Evolutionary conservation across 1,140 invertebrate species (phyloP), one percentile per base, ranked within the genome.

Genomic region (Planococcus citri): DNA sequence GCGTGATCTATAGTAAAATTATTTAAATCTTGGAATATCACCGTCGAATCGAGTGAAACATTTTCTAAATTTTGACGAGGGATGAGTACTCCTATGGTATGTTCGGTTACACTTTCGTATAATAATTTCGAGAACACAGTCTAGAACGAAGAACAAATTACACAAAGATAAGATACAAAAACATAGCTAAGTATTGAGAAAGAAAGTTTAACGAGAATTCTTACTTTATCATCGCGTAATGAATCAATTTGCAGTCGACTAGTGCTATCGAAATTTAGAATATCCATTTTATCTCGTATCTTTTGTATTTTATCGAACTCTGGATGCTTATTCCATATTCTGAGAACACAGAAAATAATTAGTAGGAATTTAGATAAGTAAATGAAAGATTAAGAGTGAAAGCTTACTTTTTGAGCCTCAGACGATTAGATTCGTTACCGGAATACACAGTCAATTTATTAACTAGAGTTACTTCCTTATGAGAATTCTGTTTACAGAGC

Each of bases 91-190:
- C 60, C 60, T 17, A 64, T 64, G 1, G 17, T 17, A 25, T 64
- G 60, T 64, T 64, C 60, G 6, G 60, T 27, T 6, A 64, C 22
- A 64, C 60, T 21, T 64, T 64, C 60, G 60, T 64, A 64, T 21
- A 24, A 64, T 2, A 64, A 64, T 9, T 64, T 64, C 8, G 22
- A 24, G 20, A 64, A 27, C 10, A 64, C 60, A 3, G 10, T 4
- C 60, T 64, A 27, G 1, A n/a, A n/a, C n/a, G n/a, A n/a, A n/a
- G n/a, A n/a, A n/a, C n/a, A n/a, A n/a, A n/a, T n/a, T n/a, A n/a
- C n/a, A n/a, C 22, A 24, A 64, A 22, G 60, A 64, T 1, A 24
- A 64, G 24, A 64, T 27, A 9, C 10, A 64, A 64, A 9, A 51
- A 51, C 3, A 4, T 51, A 3, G 41, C 12, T 33, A 33, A 33